Percentiles rank a stretch among this genome's conserved stretches.
Evolutionary conservation across 2,797 vertebrate genomes (phyloP).

Genomic region (Enteromius thamalakanensis): DNA sequence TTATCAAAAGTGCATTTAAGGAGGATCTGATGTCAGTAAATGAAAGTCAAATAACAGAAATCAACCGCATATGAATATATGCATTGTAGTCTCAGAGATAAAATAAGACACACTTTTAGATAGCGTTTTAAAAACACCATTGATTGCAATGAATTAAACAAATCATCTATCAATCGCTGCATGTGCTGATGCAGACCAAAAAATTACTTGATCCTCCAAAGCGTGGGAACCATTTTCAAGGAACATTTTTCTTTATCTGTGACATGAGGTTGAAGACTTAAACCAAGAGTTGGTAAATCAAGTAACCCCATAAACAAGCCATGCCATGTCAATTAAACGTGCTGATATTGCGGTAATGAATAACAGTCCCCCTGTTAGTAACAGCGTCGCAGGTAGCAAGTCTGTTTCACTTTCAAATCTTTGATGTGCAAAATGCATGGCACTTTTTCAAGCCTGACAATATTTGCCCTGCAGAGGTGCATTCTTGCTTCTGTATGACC

Average conservation of each 20-base stretch:
- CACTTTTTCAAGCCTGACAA: conserved; percentile 38
- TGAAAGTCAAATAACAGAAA: not conserved
- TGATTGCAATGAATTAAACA: not conserved
- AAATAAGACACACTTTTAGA: not conserved
- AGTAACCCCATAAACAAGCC: conserved; percentile 9
- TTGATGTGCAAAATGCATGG: conserved; percentile 37
- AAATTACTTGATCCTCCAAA: conserved; percentile 1
- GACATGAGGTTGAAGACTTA: conserved; percentile 9
- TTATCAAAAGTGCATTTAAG: conserved; percentile 36
- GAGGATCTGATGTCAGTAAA: not conserved
- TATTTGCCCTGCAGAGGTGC: conserved; percentile 5
- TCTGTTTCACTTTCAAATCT: conserved; percentile 51
- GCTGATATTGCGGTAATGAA: conserved; percentile 32
- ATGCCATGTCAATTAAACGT: conserved; percentile 20
- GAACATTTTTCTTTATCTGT: conserved; percentile 1
- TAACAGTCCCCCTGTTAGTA: conserved; percentile 37
- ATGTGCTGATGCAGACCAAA: conserved; percentile 9
- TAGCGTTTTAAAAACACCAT: not conserved
- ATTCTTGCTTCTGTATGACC: conserved; percentile 41
- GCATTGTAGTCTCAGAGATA: not conserved
- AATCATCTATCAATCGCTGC: not conserved
- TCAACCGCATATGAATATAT: not conserved
- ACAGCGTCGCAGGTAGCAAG: not conserved
- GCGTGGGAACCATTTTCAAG: not conserved
- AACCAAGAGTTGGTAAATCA: conserved; percentile 42